Percentiles rank a stretch among this genome's conserved stretches.
These are phyloP conservation scores for Calonectris borealis DNA, from an alignment of 2,113 vertebrate species.

Conservation along the genomic window DNA sequence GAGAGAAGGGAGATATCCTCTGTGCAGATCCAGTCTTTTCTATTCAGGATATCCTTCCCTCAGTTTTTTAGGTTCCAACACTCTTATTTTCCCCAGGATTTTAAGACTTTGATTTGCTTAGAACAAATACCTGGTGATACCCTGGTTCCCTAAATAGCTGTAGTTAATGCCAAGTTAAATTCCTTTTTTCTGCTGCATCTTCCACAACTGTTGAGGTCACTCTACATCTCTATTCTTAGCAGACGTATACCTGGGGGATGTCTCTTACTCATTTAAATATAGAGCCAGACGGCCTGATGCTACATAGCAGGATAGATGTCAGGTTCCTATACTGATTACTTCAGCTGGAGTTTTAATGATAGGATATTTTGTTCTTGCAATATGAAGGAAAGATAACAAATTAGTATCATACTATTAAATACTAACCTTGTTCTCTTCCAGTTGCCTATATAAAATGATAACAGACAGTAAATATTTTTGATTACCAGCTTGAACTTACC, in stretches of 20 bases:
- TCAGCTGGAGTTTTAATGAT: neutral
- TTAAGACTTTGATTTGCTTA: neutral
- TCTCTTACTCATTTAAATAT: neutral
- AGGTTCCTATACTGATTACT: neutral
- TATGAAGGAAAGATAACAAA: neutral
- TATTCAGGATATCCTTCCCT: neutral
- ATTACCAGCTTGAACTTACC: neutral
- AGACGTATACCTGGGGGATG: neutral
- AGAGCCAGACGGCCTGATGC: neutral
- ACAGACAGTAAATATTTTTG: neutral
- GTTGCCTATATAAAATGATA: constrained; percentile 32
- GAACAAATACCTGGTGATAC: neutral
- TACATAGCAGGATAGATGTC: neutral
- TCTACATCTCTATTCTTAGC: neutral
- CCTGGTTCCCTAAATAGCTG: neutral
- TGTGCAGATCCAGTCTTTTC: neutral
- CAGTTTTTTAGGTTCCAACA: neutral
- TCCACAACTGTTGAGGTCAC: neutral
- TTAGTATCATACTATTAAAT: neutral
- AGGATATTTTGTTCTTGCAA: neutral
- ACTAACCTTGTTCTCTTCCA: constrained; percentile 53
- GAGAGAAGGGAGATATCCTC: neutral
- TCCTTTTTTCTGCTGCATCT: neutral
- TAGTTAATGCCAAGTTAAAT: neutral
- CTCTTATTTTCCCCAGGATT: neutral